Percentiles rank a stretch among this genome's conserved stretches.
phyloP scores from a whole-genome alignment of 2,888 invertebrate species.

The Atrina japonica region DNA sequence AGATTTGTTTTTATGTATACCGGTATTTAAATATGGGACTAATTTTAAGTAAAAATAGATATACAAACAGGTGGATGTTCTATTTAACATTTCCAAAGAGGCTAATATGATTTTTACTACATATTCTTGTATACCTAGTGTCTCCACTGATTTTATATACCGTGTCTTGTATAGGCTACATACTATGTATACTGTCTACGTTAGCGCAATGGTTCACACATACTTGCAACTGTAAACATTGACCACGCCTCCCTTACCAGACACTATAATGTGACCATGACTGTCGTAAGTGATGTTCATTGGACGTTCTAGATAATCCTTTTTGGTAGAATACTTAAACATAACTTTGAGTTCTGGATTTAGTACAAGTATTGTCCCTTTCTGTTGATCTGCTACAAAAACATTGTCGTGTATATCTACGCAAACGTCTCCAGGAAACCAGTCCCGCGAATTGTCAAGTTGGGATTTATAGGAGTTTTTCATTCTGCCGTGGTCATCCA shows the following conservation, averaged over 20 bases:
- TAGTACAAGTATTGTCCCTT: slow-evolving; percentile 50
- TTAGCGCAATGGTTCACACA: no score
- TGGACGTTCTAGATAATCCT: slow-evolving; percentile 54
- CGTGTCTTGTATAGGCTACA: no score
- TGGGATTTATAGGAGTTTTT: slow-evolving; percentile 49
- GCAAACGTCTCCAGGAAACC: slow-evolving; percentile 55
- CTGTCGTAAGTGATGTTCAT: slow-evolving; percentile 50
- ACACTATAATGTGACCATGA: slow-evolving; percentile 48
- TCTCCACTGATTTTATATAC: no score
- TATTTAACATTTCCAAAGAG: no score
- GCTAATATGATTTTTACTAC: no score
- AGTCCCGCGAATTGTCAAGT: slow-evolving; percentile 41
- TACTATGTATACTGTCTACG: no score
- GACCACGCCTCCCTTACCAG: slow-evolving; percentile 55
- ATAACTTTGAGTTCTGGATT: slow-evolving; percentile 52
- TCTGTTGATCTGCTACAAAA: slow-evolving; percentile 53
- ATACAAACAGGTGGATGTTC: no score
- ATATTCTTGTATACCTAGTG: no score
- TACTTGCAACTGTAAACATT: slow-evolving; percentile 55
- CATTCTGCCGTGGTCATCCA: slow-evolving; percentile 46
- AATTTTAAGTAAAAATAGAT: no score
- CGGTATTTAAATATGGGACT: no score
- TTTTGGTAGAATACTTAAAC: slow-evolving; percentile 48
- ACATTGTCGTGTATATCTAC: slow-evolving; percentile 60
- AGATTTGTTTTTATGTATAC: no score